A percentile compares a stretch with the other conserved stretches of the same genome.
These are phyloP conservation scores for silkworm (Bombyx mori) DNA, from an alignment of 1,140 invertebrate genomes.

Conservation along the genomic window DNA sequence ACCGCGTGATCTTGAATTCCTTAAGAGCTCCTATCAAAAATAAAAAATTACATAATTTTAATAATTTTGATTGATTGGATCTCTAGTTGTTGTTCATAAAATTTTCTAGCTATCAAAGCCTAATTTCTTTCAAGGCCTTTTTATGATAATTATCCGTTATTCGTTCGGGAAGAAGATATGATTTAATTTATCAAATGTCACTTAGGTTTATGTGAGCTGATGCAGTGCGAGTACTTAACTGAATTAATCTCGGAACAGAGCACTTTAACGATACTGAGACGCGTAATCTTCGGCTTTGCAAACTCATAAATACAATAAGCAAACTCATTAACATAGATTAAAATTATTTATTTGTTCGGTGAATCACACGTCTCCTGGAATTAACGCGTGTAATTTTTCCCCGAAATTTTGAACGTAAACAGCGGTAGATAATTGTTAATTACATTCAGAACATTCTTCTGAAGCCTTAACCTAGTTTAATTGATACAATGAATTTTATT, in stretches of 20 bases:
- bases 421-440: not conserved
- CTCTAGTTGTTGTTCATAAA: no score
- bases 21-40: no score
- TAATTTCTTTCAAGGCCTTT: no score
- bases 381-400: conserved; percentile 2
- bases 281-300: not conserved
- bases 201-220: no score
- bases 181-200: no score
- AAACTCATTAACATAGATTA: conserved; percentile 1
- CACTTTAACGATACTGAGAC: conserved; percentile 1
- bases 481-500: conserved; percentile 37
- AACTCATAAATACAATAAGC: conserved; percentile 5
- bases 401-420: not conserved
- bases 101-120: no score
- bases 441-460: not conserved
- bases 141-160: no score
- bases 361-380: not conserved
- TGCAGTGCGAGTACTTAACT: conserved; percentile 1
- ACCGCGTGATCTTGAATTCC: no score
- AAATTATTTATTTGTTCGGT: not conserved
- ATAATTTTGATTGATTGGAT: no score
- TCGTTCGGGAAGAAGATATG: no score
- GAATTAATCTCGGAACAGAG: conserved; percentile 9
- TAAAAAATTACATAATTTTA: no score
- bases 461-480: conserved; percentile 49